Percentiles rank a stretch among this genome's conserved stretches.
phyloP scores from a whole-genome alignment of 2,113 vertebrate species.

The Elanoides forficatus region DNA sequence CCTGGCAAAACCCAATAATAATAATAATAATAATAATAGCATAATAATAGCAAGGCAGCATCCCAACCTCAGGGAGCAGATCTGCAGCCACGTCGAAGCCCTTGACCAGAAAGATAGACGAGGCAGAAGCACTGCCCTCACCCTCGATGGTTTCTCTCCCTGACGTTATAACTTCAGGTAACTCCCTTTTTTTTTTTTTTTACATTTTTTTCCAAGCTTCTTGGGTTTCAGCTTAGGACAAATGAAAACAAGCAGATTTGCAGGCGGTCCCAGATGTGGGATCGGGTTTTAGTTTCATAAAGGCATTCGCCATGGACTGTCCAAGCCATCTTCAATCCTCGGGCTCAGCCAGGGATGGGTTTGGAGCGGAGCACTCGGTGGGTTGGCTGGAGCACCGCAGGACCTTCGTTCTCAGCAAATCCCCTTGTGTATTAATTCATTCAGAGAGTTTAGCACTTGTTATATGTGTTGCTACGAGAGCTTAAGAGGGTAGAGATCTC shows the following conservation, averaged over 20 bases:
- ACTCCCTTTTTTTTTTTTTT: not conserved
- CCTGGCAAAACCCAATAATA: constrained; percentile 1
- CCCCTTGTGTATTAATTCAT: not conserved
- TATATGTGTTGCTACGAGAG: not conserved
- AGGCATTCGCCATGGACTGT: not conserved
- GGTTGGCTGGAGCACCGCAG: not conserved
- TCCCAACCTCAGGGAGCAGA: not conserved
- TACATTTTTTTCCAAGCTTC: not conserved
- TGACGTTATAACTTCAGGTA: not conserved
- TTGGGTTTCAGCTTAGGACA: not conserved
- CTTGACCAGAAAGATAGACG: not conserved
- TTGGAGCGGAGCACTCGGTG: not conserved
- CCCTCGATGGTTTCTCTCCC: not conserved
- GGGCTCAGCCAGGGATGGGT: not conserved
- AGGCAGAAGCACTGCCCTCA: not conserved
- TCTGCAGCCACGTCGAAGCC: not conserved
- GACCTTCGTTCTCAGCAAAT: not conserved
- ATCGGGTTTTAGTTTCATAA: not conserved
- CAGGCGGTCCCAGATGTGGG: not conserved
- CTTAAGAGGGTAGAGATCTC: not conserved
- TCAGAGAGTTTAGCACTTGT: not conserved
- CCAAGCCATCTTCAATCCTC: not conserved
- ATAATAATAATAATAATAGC: not conserved
- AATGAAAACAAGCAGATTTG: not conserved
- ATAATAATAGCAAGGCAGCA: not conserved